Conservation (phyloP, 2,113 vertebrate genomes). For the Plestiodon gilberti region DNA sequence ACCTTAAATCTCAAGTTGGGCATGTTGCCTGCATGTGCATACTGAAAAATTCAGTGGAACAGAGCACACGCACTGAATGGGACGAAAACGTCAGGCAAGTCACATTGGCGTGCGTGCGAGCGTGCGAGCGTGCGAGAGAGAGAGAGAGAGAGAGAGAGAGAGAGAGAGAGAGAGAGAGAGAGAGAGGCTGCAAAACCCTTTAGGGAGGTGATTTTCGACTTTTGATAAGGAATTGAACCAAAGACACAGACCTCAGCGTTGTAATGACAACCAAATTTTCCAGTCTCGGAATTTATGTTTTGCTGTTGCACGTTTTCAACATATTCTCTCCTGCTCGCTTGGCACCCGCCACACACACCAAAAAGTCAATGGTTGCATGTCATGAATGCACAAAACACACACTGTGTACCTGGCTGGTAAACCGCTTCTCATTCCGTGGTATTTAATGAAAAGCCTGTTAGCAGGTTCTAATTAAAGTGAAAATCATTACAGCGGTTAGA, state of each 20-base stretch:
- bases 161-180: no score
- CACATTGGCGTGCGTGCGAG: background rate
- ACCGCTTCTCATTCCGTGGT: background rate
- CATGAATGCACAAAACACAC: background rate
- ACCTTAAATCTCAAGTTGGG: fast-evolving
- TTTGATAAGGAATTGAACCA: background rate
- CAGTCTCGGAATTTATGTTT: background rate
- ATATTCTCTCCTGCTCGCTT: background rate
- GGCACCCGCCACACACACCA: background rate
- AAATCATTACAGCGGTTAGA: conserved; percentile 47
- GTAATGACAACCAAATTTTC: background rate
- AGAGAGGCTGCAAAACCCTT: no score
- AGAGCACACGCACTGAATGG: background rate
- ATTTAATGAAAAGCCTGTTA: conserved; percentile 38
- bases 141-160: no score
- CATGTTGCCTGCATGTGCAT: no score
- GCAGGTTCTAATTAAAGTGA: conserved; percentile 54
- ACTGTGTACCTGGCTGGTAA: background rate
- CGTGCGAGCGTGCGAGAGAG: no score
- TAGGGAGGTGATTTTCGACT: background rate
- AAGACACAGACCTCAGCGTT: background rate
- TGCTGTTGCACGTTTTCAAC: fast-evolving
- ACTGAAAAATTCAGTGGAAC: fast-evolving
- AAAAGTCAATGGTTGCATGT: background rate
- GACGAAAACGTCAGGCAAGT: background rate